Evolutionary conservation across 1,140 invertebrate genomes (phyloP), one percentile per base, ranked within the genome.

Genomic region (Lordiphosa clarofinis): DNA sequence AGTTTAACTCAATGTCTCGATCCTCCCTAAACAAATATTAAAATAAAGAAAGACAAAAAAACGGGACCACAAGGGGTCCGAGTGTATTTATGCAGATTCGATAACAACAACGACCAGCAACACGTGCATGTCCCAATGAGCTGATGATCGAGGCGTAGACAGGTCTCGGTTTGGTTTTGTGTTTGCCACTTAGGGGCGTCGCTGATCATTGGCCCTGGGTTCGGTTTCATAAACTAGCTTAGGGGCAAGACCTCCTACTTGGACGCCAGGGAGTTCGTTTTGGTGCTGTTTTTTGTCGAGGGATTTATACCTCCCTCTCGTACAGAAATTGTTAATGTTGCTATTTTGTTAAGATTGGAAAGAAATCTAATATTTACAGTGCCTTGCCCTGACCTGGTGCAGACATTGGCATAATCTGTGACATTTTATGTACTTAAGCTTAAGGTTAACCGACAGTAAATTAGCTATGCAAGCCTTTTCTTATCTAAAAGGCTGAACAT

Each of bases 41-140:
- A 28, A 56, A 61, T 52, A n/a, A 61, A 43, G 39, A 35, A 44
- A 49, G 33, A 43, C 12, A 48, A 10, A 47, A 10, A 68, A 37
- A 66, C 37, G 48, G 50, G 67, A 61, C 53, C 52, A 35, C 57
- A 46, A 71, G 74, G 53, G 72, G 74, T 56, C 35, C 48, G 35
- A 21, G 12, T 40, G 40, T 43, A 37, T 47, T 43, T 71, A 82
- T 81, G 76, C 66, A 82, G 76, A 81, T 81, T 75, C 61, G 71
- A 56, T 47, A 67, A 69, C 63, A 56, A 72, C 52, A 75, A 75
- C 72, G 70, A 67, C 68, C 63, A 56, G 65, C 52, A 75, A 75
- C 72, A 75, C 75, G 75, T 81, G 74, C 69, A 79, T 42, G 46
- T 55, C 56, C 62, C 43, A 58, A 72, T 58, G 58, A 75, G 56